phyloP scores from a whole-genome alignment of 2,113 vertebrate species.

The Tor tambroides region DNA sequence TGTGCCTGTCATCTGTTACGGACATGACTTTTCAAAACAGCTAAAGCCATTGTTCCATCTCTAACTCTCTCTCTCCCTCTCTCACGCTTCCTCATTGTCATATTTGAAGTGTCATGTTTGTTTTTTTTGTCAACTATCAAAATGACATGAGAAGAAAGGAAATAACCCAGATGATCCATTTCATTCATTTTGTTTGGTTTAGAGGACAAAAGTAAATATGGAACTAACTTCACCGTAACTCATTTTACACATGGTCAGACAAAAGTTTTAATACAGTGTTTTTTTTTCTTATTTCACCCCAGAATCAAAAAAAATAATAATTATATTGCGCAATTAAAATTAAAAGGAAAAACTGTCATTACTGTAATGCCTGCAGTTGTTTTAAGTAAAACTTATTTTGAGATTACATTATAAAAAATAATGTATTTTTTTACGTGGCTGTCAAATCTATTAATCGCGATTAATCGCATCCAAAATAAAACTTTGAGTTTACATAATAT shows the following conservation, averaged over 20 bases:
- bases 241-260: background rate
- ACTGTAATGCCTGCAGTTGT: background rate
- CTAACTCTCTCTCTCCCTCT: background rate
- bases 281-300: too few relatives aligned
- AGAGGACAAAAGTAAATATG: background rate
- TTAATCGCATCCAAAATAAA: too few relatives aligned
- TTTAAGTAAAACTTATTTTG: background rate
- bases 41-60: constrained; percentile 4
- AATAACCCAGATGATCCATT: background rate
- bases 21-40: constrained; percentile 2
- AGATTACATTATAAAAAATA: background rate
- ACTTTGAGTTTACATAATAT: too few relatives aligned
- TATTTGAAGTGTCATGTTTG: background rate
- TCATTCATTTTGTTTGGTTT: background rate
- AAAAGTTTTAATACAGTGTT: background rate
- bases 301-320: background rate
- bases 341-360: background rate
- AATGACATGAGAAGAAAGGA: background rate
- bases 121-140: background rate
- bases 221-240: background rate
- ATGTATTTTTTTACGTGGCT: too few relatives aligned
- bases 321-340: background rate
- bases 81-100: constrained; percentile 14
- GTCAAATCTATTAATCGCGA: too few relatives aligned
- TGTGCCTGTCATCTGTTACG: background rate